phyloP scores from a whole-genome alignment of 2,113 vertebrate species.

The Apodemus sylvaticus region DNA sequence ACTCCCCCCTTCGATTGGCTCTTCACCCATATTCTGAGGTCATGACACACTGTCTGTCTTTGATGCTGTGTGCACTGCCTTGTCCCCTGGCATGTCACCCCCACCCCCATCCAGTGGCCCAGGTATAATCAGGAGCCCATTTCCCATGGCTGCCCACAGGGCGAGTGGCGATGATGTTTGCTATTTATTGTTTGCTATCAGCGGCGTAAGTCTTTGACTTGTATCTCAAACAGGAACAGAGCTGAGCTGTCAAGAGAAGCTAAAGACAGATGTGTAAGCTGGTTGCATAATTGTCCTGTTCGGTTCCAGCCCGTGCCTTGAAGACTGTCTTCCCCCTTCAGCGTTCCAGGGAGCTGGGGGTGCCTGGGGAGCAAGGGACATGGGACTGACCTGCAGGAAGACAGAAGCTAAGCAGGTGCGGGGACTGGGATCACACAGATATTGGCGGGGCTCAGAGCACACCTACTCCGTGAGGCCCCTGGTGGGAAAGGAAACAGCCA shows the following conservation, averaged over 20 bases:
- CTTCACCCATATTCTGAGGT: neutral
- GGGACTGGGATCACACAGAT: neutral
- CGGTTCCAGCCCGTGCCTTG: neutral
- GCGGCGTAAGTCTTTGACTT: neutral
- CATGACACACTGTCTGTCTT: neutral
- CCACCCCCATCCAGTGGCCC: fast-evolving
- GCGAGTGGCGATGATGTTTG: neutral
- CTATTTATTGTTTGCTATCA: neutral
- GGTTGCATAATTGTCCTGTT: neutral
- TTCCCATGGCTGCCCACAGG: neutral
- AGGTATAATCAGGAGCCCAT: neutral
- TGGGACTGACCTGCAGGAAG: neutral
- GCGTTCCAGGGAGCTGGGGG: neutral
- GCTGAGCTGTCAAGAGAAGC: slow-evolving; percentile 17
- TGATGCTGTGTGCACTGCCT: fast-evolving
- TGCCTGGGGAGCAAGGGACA: neutral
- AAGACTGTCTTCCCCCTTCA: neutral
- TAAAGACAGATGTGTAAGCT: neutral
- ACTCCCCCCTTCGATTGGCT: neutral
- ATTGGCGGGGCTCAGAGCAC: neutral
- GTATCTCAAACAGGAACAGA: neutral
- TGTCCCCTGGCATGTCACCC: neutral
- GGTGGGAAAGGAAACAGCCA: neutral
- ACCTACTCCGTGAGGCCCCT: neutral
- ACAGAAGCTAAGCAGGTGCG: neutral